phyloP scores from a whole-genome alignment of 2,113 vertebrate species.

The Forbesichthys papilliferus region DNA sequence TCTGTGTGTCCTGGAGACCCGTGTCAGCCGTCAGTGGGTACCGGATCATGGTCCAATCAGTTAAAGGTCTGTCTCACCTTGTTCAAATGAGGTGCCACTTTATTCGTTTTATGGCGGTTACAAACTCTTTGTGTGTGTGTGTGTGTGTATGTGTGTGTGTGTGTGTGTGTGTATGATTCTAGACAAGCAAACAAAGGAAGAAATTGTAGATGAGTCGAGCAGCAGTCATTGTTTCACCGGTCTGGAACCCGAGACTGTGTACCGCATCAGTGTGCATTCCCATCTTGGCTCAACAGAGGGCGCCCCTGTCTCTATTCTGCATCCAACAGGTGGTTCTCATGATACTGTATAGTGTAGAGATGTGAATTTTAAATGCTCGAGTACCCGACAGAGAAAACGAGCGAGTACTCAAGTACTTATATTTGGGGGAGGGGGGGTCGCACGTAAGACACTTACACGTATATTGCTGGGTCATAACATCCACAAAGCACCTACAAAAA shows the following conservation, averaged over 20 bases:
- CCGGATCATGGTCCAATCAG: conserved; percentile 72
- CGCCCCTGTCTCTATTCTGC: conserved; percentile 77
- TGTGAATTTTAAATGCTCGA: no score
- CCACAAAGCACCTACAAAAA: no score
- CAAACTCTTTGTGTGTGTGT: neutral
- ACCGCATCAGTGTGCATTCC: conserved; percentile 77
- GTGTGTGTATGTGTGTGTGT: neutral
- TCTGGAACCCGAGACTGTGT: conserved; percentile 72
- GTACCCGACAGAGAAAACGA: no score
- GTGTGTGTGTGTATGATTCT: conserved; percentile 13
- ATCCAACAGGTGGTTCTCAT: conserved; percentile 72
- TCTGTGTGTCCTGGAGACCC: conserved; percentile 78
- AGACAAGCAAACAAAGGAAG: conserved; percentile 72
- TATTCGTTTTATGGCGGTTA: no score
- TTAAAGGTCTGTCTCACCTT: conserved; percentile 49
- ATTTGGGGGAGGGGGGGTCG: neutral
- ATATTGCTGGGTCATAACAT: no score
- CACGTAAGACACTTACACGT: no score
- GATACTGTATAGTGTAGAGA: no score
- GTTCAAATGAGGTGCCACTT: neutral
- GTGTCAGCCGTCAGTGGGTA: conserved; percentile 69
- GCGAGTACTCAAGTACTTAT: no score
- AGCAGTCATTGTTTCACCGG: conserved; percentile 76
- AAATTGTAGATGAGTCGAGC: conserved; percentile 58
- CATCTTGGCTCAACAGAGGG: conserved; percentile 74